Percentiles rank a stretch among this genome's conserved stretches.
These are phyloP conservation scores for Coregonus clupeaformis DNA, from an alignment of 2,113 vertebrate species.

Conservation along the genomic window DNA sequence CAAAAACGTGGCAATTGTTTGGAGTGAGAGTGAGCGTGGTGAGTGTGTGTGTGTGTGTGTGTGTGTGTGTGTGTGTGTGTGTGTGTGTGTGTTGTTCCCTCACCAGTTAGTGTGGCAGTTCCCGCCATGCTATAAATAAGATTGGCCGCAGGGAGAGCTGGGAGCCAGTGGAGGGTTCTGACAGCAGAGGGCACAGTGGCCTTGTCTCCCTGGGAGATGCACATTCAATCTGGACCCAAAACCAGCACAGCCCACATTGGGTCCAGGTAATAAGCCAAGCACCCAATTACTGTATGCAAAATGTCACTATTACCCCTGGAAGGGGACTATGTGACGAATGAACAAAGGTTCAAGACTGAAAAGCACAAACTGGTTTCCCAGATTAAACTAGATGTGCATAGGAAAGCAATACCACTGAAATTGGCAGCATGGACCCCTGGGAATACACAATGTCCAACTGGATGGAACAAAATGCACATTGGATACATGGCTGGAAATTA, in stretches of 20 bases:
- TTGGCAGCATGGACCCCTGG: too few relatives aligned
- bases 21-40: not conserved
- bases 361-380: not conserved
- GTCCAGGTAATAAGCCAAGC: not conserved
- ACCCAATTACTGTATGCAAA: not conserved
- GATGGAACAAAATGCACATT: too few relatives aligned
- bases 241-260: constrained; percentile 10
- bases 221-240: constrained; percentile 56
- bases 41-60: constrained; percentile 5
- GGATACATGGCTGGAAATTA: too few relatives aligned
- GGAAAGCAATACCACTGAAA: not conserved
- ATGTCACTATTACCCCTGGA: not conserved
- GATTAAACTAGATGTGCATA: not conserved
- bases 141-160: constrained; percentile 63
- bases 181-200: constrained; percentile 73
- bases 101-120: constrained; percentile 59
- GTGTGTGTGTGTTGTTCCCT: constrained; percentile 25
- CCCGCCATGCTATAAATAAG: constrained; percentile 72
- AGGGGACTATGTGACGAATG: constrained; percentile 1
- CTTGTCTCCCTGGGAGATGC: constrained; percentile 63
- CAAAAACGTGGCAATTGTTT: constrained; percentile 40
- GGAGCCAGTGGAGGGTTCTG: constrained; percentile 62
- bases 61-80: constrained; percentile 1
- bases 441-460: too few relatives aligned
- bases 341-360: not conserved